Evolutionary conservation across 2,113 vertebrate species (phyloP).

Genomic region (Prinia subflava): DNA sequence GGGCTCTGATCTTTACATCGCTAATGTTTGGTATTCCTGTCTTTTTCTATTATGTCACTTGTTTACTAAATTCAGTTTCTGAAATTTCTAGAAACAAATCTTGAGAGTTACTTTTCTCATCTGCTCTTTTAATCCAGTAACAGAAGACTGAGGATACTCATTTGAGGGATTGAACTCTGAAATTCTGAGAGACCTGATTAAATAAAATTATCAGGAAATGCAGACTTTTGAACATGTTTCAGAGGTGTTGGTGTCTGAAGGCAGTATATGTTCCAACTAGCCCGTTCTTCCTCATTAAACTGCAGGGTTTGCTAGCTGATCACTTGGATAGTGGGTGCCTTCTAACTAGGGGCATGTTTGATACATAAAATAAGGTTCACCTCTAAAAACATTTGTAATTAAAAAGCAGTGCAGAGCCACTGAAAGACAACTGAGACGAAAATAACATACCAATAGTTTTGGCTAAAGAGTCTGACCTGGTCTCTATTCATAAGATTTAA

Average conservation of each 20-base stretch:
- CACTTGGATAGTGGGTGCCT: background rate
- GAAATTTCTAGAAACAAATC: background rate
- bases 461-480: background rate
- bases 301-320: background rate
- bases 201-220: background rate
- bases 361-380: background rate
- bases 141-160: background rate
- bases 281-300: background rate
- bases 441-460: background rate
- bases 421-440: background rate
- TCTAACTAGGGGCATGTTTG: background rate
- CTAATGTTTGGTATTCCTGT: background rate
- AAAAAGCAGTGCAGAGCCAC: background rate
- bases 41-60: background rate
- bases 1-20: background rate
- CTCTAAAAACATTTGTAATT: background rate
- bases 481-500: background rate
- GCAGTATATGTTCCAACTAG: accelerated
- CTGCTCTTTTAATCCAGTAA: background rate
- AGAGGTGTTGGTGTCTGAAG: background rate
- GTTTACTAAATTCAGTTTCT: background rate
- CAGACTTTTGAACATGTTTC: background rate
- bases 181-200: background rate
- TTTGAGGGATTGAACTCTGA: background rate
- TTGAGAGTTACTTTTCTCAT: background rate